Evolutionary conservation across 2,888 invertebrate species (phyloP).

Genomic region (Psylliodes chrysocephalus): DNA sequence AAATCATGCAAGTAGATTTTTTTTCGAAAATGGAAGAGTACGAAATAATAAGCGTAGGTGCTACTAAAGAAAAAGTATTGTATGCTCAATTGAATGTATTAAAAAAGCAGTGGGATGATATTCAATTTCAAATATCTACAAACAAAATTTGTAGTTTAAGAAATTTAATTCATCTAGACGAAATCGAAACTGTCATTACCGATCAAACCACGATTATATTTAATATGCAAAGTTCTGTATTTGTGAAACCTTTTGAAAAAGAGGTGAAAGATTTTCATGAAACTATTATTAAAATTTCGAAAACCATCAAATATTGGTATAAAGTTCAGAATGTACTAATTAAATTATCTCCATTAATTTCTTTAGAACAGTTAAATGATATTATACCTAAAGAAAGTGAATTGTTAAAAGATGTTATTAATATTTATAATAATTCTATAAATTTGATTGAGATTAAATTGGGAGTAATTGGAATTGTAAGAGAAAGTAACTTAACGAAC

Average conservation of each 20-base stretch:
- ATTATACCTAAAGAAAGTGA: constrained; percentile 64
- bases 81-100: constrained; percentile 78
- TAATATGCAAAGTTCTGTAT: constrained; percentile 84
- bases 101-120: constrained; percentile 79
- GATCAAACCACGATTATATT: constrained; percentile 85
- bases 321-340: constrained; percentile 85
- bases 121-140: constrained; percentile 72
- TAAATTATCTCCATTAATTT: constrained; percentile 83
- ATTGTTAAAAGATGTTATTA: constrained; percentile 45
- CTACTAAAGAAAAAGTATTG: constrained; percentile 80
- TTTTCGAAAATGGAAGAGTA: constrained; percentile 76
- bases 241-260: constrained; percentile 80
- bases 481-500: constrained; percentile 72
- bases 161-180: constrained; percentile 77
- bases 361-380: constrained; percentile 77
- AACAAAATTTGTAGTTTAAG: constrained; percentile 71
- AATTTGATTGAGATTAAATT: constrained; percentile 67
- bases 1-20: constrained; percentile 78
- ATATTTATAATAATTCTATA: constrained; percentile 49
- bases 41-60: constrained; percentile 83
- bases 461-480: constrained; percentile 70
- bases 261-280: constrained; percentile 77
- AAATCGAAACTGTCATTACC: constrained; percentile 79
- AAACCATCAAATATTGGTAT: constrained; percentile 80
- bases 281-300: constrained; percentile 71